Evolutionary conservation across 2,113 vertebrate species (phyloP), one percentile per base, ranked within the genome.

Genomic region (Erythrolamprus reginae): DNA sequence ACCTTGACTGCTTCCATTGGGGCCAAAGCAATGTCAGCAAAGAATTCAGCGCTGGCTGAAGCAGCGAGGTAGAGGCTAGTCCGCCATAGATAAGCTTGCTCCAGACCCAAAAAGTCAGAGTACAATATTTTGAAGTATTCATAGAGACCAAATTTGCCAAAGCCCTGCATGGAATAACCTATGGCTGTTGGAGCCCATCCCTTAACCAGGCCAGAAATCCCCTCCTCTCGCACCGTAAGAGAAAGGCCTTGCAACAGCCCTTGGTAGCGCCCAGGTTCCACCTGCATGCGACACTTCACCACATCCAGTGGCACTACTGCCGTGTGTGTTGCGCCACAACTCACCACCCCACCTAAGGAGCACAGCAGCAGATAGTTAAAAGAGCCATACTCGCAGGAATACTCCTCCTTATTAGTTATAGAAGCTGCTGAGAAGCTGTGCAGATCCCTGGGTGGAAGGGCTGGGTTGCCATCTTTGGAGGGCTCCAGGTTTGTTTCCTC

Each of bases 131-230:
- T 94, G 89, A 95, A 96, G 56, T 87, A 91, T 55, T 95, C 92
- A 6, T 92, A 94, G 8, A 95, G 90, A 86, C 95, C 89, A 83
- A 94, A 94, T 84, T 95, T 95, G 92, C 90, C 93, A 87, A 95
- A 82, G 58, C 94, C 95, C 85, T 95, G 94, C 92, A 94, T 17
- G 56, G 94, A 95, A 88, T 92, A 95, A 70, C 93, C 86, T 3
- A 94, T 19, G 26, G 88, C 87, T 82, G 92, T 94, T 0, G 85
- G 94, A 1, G 95, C 93, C 93, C 95, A 94, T 42, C 92, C 94
- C 0, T 86, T 93, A 86, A 83, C 58, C 93, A 96, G 93, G 82
- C 94, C 92, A 10, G 52, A 84, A 47, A 92, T 10, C 48, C 93
- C 93, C 1, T 94, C 90, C 1, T 94, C 93, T 4, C 28, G 56